Percentiles rank a stretch among this genome's conserved stretches.
Evolutionary conservation across 2,888 invertebrate genomes (phyloP).

Genomic region (Cerceris rybyensis): DNA sequence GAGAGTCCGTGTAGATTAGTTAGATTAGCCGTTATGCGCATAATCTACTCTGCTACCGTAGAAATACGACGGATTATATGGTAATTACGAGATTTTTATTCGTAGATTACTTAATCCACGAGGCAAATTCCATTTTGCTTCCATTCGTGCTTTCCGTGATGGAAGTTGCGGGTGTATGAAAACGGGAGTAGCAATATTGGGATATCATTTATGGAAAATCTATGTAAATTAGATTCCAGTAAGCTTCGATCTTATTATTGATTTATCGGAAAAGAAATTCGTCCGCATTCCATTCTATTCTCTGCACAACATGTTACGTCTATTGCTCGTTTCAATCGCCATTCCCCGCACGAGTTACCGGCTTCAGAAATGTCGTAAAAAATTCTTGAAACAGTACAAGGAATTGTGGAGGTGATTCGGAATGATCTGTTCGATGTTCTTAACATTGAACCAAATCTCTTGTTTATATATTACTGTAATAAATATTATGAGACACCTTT

Average conservation of each 20-base stretch:
- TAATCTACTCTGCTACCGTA: slow-evolving; percentile 28
- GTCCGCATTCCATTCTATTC: neutral
- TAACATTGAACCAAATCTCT: no score
- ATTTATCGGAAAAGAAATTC: neutral
- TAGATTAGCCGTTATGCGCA: slow-evolving; percentile 40
- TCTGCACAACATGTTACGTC: slow-evolving; percentile 2
- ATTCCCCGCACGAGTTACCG: no score
- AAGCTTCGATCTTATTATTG: neutral
- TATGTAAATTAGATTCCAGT: slow-evolving; percentile 21
- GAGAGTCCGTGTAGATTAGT: slow-evolving; percentile 36
- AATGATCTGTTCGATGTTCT: no score
- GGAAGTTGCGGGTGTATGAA: neutral
- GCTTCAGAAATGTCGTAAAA: no score
- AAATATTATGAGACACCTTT: no score
- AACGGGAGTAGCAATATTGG: slow-evolving; percentile 17
- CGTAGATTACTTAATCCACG: slow-evolving; percentile 31
- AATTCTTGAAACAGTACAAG: no score
- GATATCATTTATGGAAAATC: slow-evolving; percentile 20
- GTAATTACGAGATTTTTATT: slow-evolving; percentile 33
- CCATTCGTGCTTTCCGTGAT: neutral
- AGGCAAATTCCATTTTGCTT: slow-evolving; percentile 22
- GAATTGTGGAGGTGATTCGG: no score
- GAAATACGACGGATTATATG: slow-evolving; percentile 46
- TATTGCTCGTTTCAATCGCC: no score
- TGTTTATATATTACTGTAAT: no score